These are phyloP conservation scores for Hycleus phaleratus DNA, from an alignment of 1,140 invertebrate genomes.

Conservation along the genomic window DNA sequence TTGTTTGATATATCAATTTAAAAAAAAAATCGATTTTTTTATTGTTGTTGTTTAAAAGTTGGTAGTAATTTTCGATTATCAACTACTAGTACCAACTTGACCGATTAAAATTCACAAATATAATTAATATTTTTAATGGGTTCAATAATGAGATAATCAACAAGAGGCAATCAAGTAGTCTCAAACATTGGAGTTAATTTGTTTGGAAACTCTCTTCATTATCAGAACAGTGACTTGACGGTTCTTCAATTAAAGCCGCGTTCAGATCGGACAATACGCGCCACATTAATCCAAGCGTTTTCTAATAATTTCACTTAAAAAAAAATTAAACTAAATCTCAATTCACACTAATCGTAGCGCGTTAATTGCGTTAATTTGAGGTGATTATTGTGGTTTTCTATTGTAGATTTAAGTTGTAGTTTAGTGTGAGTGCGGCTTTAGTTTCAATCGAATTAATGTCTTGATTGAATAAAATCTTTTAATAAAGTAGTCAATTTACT, in stretches of 20 bases:
- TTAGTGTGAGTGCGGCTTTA: slow-evolving; percentile 6
- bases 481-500: slow-evolving; percentile 15
- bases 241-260: background rate
- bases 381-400: background rate
- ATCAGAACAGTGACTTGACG: slow-evolving; percentile 10
- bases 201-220: slow-evolving; percentile 16
- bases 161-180: slow-evolving; percentile 14
- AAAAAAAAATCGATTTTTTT: background rate
- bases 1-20: background rate
- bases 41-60: too few relatives aligned
- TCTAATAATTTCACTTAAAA: too few relatives aligned
- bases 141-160: slow-evolving; percentile 19
- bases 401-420: background rate
- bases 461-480: slow-evolving; percentile 15
- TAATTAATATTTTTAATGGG: slow-evolving; percentile 17
- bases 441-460: background rate
- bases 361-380: too few relatives aligned
- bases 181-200: slow-evolving; percentile 11
- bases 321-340: too few relatives aligned
- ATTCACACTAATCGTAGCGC: too few relatives aligned
- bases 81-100: too few relatives aligned
- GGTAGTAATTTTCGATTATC: too few relatives aligned
- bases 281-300: background rate
- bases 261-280: background rate
- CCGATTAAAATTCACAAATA: background rate